phyloP scores from a whole-genome alignment of 2,113 vertebrate genomes.

The Myodes glareolus region DNA sequence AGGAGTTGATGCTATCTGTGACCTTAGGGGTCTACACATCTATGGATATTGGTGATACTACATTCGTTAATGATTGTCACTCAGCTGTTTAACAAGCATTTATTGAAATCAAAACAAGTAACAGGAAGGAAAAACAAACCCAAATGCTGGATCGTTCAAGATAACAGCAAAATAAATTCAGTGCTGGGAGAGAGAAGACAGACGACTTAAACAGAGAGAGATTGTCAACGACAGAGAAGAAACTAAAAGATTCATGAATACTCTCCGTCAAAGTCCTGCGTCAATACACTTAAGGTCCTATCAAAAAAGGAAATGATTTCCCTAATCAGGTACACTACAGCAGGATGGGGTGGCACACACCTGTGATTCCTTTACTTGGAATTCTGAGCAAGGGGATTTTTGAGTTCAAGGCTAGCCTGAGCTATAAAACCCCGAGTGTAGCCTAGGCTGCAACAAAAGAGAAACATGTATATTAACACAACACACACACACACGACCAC shows the following conservation, averaged over 20 bases:
- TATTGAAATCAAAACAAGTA: slow-evolving; percentile 1
- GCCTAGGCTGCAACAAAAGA: neutral
- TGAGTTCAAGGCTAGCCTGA: neutral
- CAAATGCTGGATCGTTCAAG: neutral
- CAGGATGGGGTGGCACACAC: neutral
- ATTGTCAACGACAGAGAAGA: neutral
- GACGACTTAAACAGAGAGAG: neutral
- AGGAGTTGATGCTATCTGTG: neutral
- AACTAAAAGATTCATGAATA: neutral
- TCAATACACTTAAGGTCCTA: neutral
- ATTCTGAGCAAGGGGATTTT: neutral
- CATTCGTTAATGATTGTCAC: neutral
- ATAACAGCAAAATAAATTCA: neutral
- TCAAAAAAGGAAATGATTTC: neutral
- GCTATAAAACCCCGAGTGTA: neutral
- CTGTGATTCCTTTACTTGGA: neutral
- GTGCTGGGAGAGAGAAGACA: neutral
- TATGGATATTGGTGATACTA: neutral
- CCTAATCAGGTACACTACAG: neutral
- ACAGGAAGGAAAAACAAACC: neutral
- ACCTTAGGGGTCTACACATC: neutral
- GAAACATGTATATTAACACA: neutral
- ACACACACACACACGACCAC: neutral
- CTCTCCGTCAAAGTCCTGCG: neutral
- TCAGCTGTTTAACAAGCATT: slow-evolving; percentile 32